Conservation (phyloP, 2,113 vertebrate species). For the Burhinus bistriatus region DNA sequence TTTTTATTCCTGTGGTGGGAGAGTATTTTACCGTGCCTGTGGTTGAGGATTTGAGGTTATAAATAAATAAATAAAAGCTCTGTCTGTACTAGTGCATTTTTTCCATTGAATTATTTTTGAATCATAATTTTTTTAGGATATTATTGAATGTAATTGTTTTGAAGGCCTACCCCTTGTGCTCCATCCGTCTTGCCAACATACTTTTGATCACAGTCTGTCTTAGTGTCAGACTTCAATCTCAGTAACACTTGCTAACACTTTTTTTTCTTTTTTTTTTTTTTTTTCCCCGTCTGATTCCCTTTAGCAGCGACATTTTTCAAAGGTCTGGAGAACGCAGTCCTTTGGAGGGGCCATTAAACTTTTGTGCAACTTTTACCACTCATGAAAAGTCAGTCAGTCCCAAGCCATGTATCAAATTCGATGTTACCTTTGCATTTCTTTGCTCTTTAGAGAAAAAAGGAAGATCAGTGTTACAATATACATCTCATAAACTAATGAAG, state of each 20-base stretch:
- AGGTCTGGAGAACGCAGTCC: neutral
- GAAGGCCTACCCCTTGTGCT: neutral
- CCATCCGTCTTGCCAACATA: constrained; percentile 33
- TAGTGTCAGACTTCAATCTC: constrained; percentile 18
- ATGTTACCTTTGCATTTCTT: neutral
- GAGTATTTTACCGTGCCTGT: constrained; percentile 27
- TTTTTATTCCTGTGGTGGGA: constrained; percentile 14
- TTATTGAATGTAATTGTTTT: constrained; percentile 55
- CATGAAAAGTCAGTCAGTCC: neutral
- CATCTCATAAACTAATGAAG: neutral
- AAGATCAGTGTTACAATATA: neutral
- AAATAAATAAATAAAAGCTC: constrained; percentile 52
- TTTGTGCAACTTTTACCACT: neutral
- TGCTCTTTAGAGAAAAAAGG: neutral
- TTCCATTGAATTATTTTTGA: constrained; percentile 61
- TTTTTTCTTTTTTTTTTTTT: neutral
- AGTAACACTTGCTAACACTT: neutral
- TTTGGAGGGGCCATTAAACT: neutral
- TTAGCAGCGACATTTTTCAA: neutral
- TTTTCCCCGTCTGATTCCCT: neutral
- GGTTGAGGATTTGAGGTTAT: constrained; percentile 52
- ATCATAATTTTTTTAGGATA: neutral
- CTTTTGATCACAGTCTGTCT: constrained; percentile 14
- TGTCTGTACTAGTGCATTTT: constrained; percentile 44
- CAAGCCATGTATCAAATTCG: neutral